Evolutionary conservation across 2,113 vertebrate species (phyloP).

Genomic region (Hypocryptadius cinnamomeus): DNA sequence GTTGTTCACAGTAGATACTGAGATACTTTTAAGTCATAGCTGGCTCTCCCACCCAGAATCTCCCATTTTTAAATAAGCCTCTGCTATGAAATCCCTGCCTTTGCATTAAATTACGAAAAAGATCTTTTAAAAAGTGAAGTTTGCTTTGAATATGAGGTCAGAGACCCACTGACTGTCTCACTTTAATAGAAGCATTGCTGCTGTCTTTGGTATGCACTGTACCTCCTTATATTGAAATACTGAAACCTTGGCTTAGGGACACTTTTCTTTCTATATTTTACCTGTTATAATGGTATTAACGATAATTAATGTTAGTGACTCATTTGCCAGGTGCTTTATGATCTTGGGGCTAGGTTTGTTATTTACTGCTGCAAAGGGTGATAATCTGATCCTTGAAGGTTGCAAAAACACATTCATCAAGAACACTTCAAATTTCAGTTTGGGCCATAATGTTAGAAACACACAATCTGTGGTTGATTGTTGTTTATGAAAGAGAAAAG

Average conservation of each 20-base stretch:
- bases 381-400: not conserved
- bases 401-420: not conserved
- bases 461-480: not conserved
- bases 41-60: not conserved
- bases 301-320: not conserved
- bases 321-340: not conserved
- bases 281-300: not conserved
- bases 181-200: not conserved
- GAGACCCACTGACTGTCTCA: not conserved
- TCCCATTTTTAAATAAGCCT: not conserved
- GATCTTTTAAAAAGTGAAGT: not conserved
- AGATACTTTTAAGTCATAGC: not conserved
- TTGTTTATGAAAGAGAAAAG: not conserved
- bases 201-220: not conserved
- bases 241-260: not conserved
- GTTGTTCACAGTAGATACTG: not conserved
- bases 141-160: not conserved
- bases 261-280: not conserved
- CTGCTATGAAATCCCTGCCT: not conserved
- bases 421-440: not conserved
- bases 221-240: not conserved
- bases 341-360: not conserved
- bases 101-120: not conserved
- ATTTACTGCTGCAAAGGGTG: not conserved
- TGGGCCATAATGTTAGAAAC: not conserved